Evolutionary conservation across 2,113 vertebrate genomes (phyloP).

Genomic region (Cercopithecus mona): DNA sequence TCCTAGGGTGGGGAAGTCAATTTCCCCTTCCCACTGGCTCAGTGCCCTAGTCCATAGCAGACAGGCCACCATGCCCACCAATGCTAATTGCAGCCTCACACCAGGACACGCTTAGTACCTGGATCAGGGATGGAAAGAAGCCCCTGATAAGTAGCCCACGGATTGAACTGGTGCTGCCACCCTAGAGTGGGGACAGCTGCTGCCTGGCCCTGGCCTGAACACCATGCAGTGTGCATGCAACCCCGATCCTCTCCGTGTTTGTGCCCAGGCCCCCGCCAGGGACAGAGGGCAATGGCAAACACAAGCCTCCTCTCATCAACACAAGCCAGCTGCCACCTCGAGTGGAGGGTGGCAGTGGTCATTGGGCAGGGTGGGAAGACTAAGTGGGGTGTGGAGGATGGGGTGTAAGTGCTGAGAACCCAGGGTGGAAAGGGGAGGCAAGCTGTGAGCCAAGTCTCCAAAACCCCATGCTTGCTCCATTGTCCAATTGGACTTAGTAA

Average conservation of each 20-base stretch:
- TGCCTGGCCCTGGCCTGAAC: background rate
- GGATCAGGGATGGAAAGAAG: too few relatives aligned
- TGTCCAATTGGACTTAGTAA: background rate
- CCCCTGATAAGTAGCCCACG: background rate
- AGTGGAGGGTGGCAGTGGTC: background rate
- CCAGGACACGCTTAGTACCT: background rate
- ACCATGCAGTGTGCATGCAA: fast-evolving
- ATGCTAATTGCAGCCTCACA: background rate
- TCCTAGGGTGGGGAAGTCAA: too few relatives aligned
- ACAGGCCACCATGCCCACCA: background rate
- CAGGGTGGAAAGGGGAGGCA: background rate
- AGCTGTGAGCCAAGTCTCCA: background rate
- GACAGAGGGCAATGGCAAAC: background rate
- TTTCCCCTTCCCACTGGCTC: background rate
- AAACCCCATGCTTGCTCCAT: background rate
- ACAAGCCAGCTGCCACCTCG: fast-evolving
- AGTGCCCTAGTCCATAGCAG: background rate
- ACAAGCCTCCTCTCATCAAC: background rate
- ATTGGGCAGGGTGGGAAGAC: background rate
- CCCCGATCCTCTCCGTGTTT: background rate
- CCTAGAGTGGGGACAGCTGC: background rate
- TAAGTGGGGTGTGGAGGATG: background rate
- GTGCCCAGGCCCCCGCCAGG: background rate
- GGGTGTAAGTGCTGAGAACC: background rate
- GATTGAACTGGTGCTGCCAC: background rate